These are phyloP conservation scores for Sipha maydis DNA, from an alignment of 2,888 invertebrate genomes.

Conservation along the genomic window DNA sequence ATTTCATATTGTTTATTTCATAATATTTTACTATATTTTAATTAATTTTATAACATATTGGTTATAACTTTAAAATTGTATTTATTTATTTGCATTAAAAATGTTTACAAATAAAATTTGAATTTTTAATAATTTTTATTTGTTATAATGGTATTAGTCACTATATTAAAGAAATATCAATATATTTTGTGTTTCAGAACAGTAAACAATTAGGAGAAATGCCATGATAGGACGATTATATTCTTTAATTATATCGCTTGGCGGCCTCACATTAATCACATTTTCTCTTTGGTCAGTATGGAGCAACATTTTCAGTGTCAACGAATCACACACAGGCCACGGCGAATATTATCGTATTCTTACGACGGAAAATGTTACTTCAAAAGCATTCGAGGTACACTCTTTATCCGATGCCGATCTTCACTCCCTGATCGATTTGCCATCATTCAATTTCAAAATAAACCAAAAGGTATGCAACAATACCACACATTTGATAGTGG, in stretches of 20 bases:
- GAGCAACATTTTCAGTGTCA: conserved; percentile 35
- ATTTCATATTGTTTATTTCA: no score
- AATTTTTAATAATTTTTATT: no score
- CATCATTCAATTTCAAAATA: conserved; percentile 74
- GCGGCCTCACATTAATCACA: conserved; percentile 51
- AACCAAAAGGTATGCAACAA: conserved; percentile 70
- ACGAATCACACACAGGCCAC: conserved; percentile 13
- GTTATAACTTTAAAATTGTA: no score
- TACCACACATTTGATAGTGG: conserved; percentile 71
- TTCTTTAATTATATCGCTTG: conserved; percentile 53
- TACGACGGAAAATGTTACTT: conserved; percentile 54
- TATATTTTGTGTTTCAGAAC: conserved; percentile 50
- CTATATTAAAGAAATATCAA: not conserved
- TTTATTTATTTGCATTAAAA: no score
- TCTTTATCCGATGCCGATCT: conserved; percentile 48
- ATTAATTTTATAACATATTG: no score
- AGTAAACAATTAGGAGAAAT: conserved; percentile 45
- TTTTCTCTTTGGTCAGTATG: conserved; percentile 54
- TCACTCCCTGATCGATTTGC: conserved; percentile 71
- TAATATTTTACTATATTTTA: no score
- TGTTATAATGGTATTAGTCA: not conserved
- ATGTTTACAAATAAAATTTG: no score
- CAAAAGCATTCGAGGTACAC: conserved; percentile 44
- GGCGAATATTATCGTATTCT: conserved; percentile 48
- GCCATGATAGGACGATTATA: conserved; percentile 60